Conservation (phyloP, 2,113 vertebrate genomes). For the Oenanthe oenanthe region DNA sequence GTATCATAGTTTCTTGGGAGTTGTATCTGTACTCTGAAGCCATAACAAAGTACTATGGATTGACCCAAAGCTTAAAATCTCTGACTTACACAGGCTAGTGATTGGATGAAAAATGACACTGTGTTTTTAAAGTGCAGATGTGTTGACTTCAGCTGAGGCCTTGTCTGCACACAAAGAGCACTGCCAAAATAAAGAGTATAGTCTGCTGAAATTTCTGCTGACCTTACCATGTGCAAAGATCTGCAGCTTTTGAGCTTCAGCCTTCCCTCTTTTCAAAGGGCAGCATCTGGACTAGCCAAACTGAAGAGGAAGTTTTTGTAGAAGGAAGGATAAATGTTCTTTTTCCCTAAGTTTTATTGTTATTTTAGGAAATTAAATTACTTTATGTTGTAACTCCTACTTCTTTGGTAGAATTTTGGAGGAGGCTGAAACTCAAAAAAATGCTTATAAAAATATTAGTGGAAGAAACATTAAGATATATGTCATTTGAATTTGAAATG, state of each 20-base stretch:
- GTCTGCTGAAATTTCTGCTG: constrained; percentile 42
- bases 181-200: constrained; percentile 39
- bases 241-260: neutral
- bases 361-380: neutral
- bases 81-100: neutral
- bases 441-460: neutral
- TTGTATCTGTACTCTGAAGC: neutral
- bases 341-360: neutral
- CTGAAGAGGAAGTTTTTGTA: neutral
- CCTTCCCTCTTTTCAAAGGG: neutral
- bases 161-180: neutral
- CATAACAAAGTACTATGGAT: neutral
- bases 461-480: neutral
- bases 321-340: neutral
- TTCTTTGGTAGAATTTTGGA: neutral
- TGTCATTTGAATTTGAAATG: neutral
- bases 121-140: constrained; percentile 22
- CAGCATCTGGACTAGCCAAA: constrained; percentile 5
- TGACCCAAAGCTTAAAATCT: neutral
- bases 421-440: neutral
- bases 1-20: neutral
- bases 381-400: neutral
- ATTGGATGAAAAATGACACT: neutral
- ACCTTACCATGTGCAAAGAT: neutral
- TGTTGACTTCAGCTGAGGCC: neutral